Conservation (phyloP, 2,113 vertebrate species). For the Triplophysa tibetana region DNA sequence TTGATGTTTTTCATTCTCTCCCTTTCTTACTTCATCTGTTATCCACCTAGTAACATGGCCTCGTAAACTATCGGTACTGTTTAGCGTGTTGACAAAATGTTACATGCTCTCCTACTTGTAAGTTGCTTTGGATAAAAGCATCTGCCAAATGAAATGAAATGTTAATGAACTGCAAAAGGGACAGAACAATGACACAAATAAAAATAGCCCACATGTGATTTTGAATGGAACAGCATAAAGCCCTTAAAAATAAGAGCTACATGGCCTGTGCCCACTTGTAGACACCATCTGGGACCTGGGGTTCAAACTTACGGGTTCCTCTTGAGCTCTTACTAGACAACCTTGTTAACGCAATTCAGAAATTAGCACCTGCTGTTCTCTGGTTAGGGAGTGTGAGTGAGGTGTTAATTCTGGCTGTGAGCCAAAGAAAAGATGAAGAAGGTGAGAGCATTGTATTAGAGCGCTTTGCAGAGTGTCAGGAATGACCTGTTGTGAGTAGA, state of each 20-base stretch:
- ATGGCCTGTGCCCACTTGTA: slow-evolving; percentile 1
- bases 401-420: slow-evolving; percentile 38
- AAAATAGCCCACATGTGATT: background rate
- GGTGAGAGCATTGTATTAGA: slow-evolving; percentile 15
- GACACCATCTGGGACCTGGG: slow-evolving; percentile 14
- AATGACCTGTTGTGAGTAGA: background rate
- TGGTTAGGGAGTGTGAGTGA: slow-evolving; percentile 26
- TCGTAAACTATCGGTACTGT: no score
- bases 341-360: slow-evolving; percentile 25
- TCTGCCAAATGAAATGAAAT: no score
- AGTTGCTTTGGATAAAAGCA: no score
- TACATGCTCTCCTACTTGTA: no score
- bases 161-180: background rate
- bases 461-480: background rate
- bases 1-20: no score
- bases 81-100: no score
- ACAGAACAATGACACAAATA: background rate
- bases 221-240: background rate
- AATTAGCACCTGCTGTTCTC: slow-evolving; percentile 40
- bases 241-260: slow-evolving; percentile 1
- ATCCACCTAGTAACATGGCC: no score
- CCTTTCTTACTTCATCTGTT: no score
- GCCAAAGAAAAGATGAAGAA: slow-evolving; percentile 3
- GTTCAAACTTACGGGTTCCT: background rate
- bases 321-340: slow-evolving; percentile 6